Base-by-base conservation (phyloP, 2,113 vertebrate species). In the Oplegnathus fasciatus region DNA sequence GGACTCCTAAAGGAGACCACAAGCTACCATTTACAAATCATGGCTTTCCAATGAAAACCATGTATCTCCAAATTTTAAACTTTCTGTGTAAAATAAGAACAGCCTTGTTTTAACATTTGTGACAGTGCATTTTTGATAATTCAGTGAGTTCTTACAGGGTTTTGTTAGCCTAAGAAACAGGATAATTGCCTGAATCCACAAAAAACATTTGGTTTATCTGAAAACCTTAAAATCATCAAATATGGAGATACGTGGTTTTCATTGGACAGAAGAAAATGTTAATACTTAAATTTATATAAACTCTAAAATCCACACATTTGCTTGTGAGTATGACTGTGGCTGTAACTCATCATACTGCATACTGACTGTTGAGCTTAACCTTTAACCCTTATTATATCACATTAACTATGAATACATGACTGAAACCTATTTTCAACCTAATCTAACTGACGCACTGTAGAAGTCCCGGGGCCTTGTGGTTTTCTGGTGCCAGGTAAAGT, bases 401-500 rank as follows among this genome's bases (percentile, higher is more conserved):
- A 64, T 81, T 89, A 76, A 75, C 73, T 64, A 30, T 87, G 83
- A 86, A 86, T 17, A 85, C 88, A 70, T 92, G 73, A 91, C 92
- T 93, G 85, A 93, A 93, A 86, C 81, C 80, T 94, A 91, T 96
- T 79, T 93, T 94, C 93, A 94, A 95, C 96, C 86, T 92, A 88
- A 95, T 91, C 79, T 88, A 87, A 96, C 92, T 82, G 91, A 88
- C 92, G 94, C 91, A 87, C 95, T 93, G 90, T 96, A 98, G 98
- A 96, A 94, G 95, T 97, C 91, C 96, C 95, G 91, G 98, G 97
- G 95, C 96, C 96, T 95, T 99, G 98, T 97, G 98, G 97, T 96
- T 97, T 97, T 95, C 96, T 96, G 88, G 95, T 95, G 88, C 94
- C 97, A 98, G 98, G 98, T 98, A 99, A 97, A 97, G 94, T 92